Percentiles rank a stretch among this genome's conserved stretches.
These are phyloP conservation scores for Sylvietta virens DNA, from an alignment of 2,113 vertebrate species.

Conservation along the genomic window DNA sequence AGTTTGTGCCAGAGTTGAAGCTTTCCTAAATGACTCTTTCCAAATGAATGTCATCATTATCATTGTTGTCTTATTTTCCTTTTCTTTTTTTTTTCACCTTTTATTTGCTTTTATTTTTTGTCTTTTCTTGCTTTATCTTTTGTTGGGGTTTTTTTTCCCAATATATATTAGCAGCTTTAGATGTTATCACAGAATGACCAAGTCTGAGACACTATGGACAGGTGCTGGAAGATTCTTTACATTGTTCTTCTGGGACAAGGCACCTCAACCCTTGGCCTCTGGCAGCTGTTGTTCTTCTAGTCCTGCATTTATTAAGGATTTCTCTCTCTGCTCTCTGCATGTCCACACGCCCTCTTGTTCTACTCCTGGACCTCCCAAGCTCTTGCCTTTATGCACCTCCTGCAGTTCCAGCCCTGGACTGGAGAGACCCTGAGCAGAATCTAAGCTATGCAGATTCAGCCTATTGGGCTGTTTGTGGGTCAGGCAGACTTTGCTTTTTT, in stretches of 20 bases:
- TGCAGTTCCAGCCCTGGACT: background rate
- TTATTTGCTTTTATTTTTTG: background rate
- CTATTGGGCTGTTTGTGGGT: background rate
- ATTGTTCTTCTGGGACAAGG: background rate
- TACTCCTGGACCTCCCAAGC: background rate
- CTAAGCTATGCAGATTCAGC: background rate
- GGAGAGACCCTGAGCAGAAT: background rate
- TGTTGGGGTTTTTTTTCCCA: fast-evolving
- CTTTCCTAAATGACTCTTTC: background rate
- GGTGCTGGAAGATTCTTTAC: slow-evolving; percentile 15
- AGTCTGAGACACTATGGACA: background rate
- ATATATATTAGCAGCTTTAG: background rate
- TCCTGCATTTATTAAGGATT: background rate
- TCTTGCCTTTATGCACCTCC: background rate
- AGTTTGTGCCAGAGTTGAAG: background rate
- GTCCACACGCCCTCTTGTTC: background rate
- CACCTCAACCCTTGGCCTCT: background rate
- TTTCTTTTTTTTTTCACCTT: fast-evolving
- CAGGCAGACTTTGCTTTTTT: background rate
- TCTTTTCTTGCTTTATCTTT: background rate
- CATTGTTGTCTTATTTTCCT: background rate
- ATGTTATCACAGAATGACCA: background rate
- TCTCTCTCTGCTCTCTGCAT: background rate
- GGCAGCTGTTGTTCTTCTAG: background rate
- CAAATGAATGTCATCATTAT: background rate